Conservation (phyloP, 2,797 vertebrate species). For the Coendou prehensilis region DNA sequence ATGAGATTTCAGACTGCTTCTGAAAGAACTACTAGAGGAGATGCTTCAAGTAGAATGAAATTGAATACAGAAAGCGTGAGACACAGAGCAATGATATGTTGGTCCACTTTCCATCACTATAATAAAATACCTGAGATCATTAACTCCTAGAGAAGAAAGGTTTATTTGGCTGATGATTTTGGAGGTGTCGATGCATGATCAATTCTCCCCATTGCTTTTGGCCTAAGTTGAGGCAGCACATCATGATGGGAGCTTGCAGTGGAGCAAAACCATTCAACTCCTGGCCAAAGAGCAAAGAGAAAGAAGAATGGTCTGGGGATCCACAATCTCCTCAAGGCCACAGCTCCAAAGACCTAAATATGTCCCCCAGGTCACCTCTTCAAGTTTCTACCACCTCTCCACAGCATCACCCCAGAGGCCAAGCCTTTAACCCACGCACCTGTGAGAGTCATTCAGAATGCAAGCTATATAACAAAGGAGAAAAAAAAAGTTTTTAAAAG, state of each 20-base stretch:
- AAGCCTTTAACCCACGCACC: neutral
- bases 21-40: neutral
- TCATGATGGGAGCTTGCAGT: neutral
- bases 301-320: neutral
- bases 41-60: neutral
- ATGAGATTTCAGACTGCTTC: neutral
- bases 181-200: too few species aligned
- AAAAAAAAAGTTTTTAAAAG: neutral
- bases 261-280: neutral
- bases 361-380: neutral
- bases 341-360: neutral
- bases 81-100: neutral
- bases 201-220: neutral
- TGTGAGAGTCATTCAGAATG: neutral
- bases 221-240: neutral
- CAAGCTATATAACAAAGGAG: neutral
- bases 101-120: neutral
- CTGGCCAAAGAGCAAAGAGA: neutral
- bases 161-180: neutral
- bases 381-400: neutral
- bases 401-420: neutral
- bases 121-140: neutral
- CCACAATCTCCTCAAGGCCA: neutral
- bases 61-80: neutral
- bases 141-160: neutral